Conservation (phyloP, 2,113 vertebrate species). For the Gavia stellata region DNA sequence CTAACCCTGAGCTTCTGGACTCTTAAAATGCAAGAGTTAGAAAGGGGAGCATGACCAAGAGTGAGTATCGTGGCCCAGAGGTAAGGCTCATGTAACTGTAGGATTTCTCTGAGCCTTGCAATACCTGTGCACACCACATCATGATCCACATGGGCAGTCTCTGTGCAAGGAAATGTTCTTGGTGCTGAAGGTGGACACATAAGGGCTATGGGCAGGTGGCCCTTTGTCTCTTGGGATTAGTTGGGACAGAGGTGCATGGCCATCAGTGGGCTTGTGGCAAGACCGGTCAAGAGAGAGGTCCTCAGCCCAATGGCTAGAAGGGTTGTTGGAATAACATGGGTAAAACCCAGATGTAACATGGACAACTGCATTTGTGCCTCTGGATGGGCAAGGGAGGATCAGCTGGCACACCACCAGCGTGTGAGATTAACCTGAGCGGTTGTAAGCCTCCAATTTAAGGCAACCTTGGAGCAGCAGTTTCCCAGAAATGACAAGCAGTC, state of each 20-base stretch:
- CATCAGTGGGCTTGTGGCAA: background rate
- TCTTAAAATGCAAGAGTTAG: background rate
- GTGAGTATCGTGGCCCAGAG: background rate
- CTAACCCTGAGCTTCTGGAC: background rate
- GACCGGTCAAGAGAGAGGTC: background rate
- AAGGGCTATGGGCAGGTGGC: background rate
- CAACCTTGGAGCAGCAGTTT: background rate
- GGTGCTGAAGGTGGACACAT: background rate
- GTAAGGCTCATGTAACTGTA: background rate
- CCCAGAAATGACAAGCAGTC: background rate
- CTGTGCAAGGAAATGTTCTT: background rate
- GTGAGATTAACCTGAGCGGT: background rate
- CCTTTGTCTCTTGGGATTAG: background rate
- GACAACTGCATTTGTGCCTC: background rate
- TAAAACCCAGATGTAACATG: background rate
- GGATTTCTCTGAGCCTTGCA: background rate
- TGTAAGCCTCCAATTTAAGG: background rate
- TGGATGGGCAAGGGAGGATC: background rate
- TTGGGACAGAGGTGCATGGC: background rate
- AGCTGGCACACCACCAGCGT: background rate
- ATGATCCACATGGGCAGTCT: background rate
- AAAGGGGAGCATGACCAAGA: background rate
- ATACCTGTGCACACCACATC: background rate
- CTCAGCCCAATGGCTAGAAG: background rate
- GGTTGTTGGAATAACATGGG: background rate